These are phyloP conservation scores for Athalia rosae DNA, from an alignment of 2,888 invertebrate species.

Conservation along the genomic window DNA sequence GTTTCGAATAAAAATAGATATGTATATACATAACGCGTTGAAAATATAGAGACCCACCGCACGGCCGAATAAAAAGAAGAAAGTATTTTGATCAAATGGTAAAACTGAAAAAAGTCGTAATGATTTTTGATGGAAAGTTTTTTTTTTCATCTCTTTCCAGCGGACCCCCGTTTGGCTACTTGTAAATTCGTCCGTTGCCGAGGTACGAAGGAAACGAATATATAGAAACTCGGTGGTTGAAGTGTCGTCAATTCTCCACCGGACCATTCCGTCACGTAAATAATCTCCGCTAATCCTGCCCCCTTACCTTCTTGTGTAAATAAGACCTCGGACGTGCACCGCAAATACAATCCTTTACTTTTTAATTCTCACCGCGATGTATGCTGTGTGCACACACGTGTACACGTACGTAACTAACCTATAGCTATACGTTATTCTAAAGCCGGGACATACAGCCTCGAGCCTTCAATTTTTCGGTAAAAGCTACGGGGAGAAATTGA, in stretches of 20 bases:
- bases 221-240: neutral
- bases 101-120: too few relatives aligned
- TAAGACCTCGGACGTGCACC: slow-evolving; percentile 31
- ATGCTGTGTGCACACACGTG: neutral
- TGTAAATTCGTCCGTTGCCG: neutral
- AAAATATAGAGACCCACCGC: too few relatives aligned
- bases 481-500: too few relatives aligned
- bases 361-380: slow-evolving; percentile 19
- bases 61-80: neutral
- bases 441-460: neutral
- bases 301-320: slow-evolving; percentile 17
- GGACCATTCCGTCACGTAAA: slow-evolving; percentile 30
- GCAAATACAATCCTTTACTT: slow-evolving; percentile 31
- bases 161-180: neutral
- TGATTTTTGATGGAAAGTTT: neutral
- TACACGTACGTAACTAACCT: too few relatives aligned
- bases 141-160: neutral
- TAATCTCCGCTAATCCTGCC: slow-evolving; percentile 26
- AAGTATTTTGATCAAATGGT: too few relatives aligned
- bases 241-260: slow-evolving; percentile 1
- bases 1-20: too few relatives aligned
- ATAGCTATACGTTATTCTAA: neutral
- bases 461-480: too few relatives aligned
- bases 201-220: neutral
- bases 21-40: too few relatives aligned